Evolutionary conservation across 2,113 vertebrate species (phyloP), one percentile per base, ranked within the genome.

Genomic region (Anoplopoma fimbria): DNA sequence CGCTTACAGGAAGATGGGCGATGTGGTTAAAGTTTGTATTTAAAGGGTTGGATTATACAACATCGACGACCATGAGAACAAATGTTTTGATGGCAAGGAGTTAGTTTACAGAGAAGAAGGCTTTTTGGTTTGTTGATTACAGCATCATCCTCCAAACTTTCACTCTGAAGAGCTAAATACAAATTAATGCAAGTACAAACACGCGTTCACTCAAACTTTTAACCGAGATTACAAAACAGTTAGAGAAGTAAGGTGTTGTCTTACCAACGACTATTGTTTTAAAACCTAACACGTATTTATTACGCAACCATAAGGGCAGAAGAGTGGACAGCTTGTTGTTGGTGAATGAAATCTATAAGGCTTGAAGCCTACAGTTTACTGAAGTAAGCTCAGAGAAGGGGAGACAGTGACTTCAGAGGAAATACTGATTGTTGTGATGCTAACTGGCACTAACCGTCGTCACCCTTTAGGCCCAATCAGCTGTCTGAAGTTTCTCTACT

Each of bases 41-140:
- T 93, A 93, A 94, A 93, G 93, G 92, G 92, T 83, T 88, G 77
- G 77, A 89, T 92, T 79, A 87, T 79, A 91, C 82, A 77, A 93
- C 84, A 83, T 69, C 79, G 69, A 89, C 88, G 84, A 87, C 85
- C 81, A 82, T 81, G 81, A 85, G 69, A 86, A 87, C 79, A 87
- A 75, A 88, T 80, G 69, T 19, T 47, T 69, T 23, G 81, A 91
- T 85, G 89, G 78, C 64, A 60, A 87, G 78, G 82, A 93, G 86
- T 70, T 88, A 84, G 84, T 92, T 91, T 90, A 93, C 91, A 90
- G 86, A 93, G 82, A 90, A 92, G 87, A 93, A 92, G 92, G 92
- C 91, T 91, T 93, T 94, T 94, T 93, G 92, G 91, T 93, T 92
- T 77, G 87, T 91, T 91, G 87, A 89, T 89, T 89, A 93, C 86